These are phyloP conservation scores for Amphilophus citrinellus DNA, from an alignment of 2,113 vertebrate genomes.

Conservation along the genomic window DNA sequence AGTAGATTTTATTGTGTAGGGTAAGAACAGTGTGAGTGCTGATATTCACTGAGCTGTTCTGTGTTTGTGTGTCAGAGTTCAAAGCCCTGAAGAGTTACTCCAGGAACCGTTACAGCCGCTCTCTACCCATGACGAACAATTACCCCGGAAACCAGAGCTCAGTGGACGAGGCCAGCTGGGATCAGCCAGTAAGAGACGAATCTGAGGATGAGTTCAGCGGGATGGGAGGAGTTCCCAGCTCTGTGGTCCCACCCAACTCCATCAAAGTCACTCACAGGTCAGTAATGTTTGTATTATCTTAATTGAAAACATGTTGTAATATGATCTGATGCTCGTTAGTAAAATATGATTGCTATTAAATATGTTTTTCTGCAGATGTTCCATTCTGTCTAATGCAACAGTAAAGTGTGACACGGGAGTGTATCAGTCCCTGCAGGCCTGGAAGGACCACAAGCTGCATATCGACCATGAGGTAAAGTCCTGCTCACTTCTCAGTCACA, in stretches of 20 bases:
- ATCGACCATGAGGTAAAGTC: conserved; percentile 91
- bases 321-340: neutral
- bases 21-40: neutral
- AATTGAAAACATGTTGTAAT: too few species aligned
- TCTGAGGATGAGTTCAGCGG: conserved; percentile 90
- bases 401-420: conserved; percentile 92
- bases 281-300: accelerated
- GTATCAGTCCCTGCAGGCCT: conserved; percentile 94
- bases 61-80: conserved; percentile 82
- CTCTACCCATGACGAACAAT: conserved; percentile 56
- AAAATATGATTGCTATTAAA: neutral
- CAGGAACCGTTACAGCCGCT: conserved; percentile 88
- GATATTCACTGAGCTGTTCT: neutral
- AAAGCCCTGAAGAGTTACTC: conserved; percentile 86
- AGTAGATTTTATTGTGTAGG: neutral
- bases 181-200: conserved; percentile 67
- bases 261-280: conserved; percentile 95
- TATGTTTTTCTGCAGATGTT: conserved; percentile 83
- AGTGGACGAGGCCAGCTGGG: conserved; percentile 25
- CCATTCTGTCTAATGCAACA: conserved; percentile 90
- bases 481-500: neutral
- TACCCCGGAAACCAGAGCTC: conserved; percentile 82
- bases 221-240: conserved; percentile 81
- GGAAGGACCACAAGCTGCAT: conserved; percentile 98
- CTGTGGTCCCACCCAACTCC: conserved; percentile 80